phyloP scores from a whole-genome alignment of 2,888 invertebrate species.

The Cephalotes varians region DNA sequence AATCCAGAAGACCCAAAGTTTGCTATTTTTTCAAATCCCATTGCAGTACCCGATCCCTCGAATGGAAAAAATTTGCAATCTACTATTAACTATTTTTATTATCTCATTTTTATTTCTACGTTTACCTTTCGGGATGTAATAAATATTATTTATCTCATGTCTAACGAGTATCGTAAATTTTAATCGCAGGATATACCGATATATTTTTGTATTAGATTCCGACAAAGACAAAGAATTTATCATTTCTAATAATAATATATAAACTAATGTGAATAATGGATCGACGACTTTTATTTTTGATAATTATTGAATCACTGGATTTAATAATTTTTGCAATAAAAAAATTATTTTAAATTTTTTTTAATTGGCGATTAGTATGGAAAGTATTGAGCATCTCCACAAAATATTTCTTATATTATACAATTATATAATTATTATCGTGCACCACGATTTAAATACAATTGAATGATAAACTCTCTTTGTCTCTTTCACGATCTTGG shows the following conservation, averaged over 20 bases:
- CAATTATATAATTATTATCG: not conserved
- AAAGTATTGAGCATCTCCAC: not conserved
- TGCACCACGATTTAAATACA: constrained; percentile 27
- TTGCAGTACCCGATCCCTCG: not conserved
- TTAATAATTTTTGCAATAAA: not conserved
- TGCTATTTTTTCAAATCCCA: not conserved
- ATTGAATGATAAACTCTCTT: constrained; percentile 29
- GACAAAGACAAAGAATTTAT: not conserved
- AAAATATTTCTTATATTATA: not conserved
- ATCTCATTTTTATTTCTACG: not conserved
- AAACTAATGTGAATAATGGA: not conserved
- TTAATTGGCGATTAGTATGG: not conserved
- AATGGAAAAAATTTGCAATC: not conserved
- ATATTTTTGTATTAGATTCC: not conserved
- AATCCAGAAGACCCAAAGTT: not conserved
- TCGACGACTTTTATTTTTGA: not conserved
- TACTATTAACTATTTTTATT: not conserved
- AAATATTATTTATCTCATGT: not conserved
- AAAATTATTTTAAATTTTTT: not conserved
- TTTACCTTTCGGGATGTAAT: not conserved
- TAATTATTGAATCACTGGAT: constrained; percentile 1
- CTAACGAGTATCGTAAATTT: not conserved
- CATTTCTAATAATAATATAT: not conserved
- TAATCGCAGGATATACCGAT: not conserved
- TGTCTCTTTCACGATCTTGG: not conserved